phyloP scores from a whole-genome alignment of 2,888 invertebrate genomes.

The Drosophila incognita region DNA sequence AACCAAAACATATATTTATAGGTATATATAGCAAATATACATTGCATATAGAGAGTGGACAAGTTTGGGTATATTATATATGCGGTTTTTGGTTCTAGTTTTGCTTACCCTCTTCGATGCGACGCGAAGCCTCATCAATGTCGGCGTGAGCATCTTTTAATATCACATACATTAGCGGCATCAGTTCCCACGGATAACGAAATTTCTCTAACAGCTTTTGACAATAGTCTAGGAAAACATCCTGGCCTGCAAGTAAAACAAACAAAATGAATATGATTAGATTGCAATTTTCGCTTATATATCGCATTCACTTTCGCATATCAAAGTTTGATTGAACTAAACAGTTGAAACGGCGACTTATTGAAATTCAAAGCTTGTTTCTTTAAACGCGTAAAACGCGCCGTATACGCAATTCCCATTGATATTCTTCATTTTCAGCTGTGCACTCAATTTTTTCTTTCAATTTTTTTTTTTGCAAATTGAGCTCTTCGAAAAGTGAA shows the following conservation, averaged over 20 bases:
- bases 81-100: neutral
- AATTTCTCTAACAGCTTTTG: conserved; percentile 91
- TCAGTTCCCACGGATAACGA: conserved; percentile 92
- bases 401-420: conserved; percentile 47
- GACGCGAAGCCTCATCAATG: conserved; percentile 90
- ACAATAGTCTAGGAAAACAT: conserved; percentile 89
- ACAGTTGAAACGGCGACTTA: conserved; percentile 27
- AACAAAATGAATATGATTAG: conserved; percentile 31
- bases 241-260: conserved; percentile 85
- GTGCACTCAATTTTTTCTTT: conserved; percentile 28
- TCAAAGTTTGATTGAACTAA: conserved; percentile 33
- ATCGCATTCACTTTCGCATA: neutral
- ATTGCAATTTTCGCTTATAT: neutral
- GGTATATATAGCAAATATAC: conserved; percentile 15
- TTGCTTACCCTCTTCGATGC: conserved; percentile 90
- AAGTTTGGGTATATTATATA: neutral
- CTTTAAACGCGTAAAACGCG: neutral
- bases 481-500: conserved; percentile 1
- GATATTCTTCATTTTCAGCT: conserved; percentile 26
- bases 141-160: conserved; percentile 91
- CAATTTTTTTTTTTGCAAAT: neutral
- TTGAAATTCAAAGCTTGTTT: conserved; percentile 10
- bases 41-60: neutral
- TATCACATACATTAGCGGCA: conserved; percentile 92
- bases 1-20: conserved; percentile 51